phyloP scores from a whole-genome alignment of 2,888 invertebrate genomes.

The Plagodis dolabraria region DNA sequence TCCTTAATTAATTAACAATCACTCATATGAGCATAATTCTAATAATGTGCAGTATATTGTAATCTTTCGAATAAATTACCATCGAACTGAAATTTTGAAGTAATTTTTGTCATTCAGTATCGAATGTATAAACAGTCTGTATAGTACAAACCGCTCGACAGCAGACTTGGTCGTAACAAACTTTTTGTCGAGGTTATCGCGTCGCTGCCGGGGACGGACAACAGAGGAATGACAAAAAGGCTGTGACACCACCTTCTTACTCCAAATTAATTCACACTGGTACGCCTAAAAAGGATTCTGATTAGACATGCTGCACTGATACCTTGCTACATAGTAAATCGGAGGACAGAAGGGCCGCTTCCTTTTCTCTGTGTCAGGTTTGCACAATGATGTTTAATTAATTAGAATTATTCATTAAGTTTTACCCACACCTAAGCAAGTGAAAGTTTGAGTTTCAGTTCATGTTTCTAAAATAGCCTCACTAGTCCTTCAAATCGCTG shows the following conservation, averaged over 20 bases:
- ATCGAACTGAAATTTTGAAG: background rate
- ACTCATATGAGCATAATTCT: no score
- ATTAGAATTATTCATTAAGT: background rate
- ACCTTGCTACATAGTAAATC: constrained; percentile 13
- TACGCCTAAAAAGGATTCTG: constrained; percentile 23
- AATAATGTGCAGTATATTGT: no score
- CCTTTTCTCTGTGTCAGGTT: constrained; percentile 3
- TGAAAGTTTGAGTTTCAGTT: no score
- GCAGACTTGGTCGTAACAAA: constrained; percentile 10
- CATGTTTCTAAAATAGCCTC: no score
- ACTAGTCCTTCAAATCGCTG: no score
- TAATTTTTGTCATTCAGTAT: background rate
- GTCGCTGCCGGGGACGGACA: constrained; percentile 19
- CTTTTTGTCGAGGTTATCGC: constrained; percentile 5
- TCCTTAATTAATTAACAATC: no score
- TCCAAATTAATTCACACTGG: constrained; percentile 48
- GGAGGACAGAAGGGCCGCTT: constrained; percentile 20
- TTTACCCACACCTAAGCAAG: no score
- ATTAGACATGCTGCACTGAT: constrained; percentile 31
- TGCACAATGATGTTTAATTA: background rate
- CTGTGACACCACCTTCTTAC: constrained; percentile 24
- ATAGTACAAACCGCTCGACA: background rate
- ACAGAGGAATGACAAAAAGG: constrained; percentile 32
- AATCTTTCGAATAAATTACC: background rate
- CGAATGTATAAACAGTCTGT: constrained; percentile 2